Evolutionary conservation across 2,888 invertebrate genomes (phyloP).

Genomic region (Dryomyza anilis): DNA sequence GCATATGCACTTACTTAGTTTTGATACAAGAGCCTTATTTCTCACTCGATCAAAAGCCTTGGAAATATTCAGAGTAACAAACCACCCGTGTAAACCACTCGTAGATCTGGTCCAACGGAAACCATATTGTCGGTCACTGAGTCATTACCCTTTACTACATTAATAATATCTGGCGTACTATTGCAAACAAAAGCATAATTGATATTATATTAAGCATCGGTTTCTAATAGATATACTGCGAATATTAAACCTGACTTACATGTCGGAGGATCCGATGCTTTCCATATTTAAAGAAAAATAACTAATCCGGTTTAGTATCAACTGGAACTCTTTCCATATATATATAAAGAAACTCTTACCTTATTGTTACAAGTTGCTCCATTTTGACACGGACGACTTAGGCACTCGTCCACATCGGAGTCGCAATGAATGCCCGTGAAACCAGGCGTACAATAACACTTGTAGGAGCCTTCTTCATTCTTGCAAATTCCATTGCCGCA

Average conservation of each 20-base stretch:
- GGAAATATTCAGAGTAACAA: too few relatives aligned
- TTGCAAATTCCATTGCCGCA: constrained; percentile 85
- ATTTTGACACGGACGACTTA: constrained; percentile 83
- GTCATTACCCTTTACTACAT: too few relatives aligned
- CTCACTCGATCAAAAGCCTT: too few relatives aligned
- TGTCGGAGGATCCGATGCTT: constrained; percentile 61
- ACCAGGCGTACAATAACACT: constrained; percentile 87
- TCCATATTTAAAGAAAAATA: constrained; percentile 61
- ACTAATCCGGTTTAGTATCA: constrained; percentile 56
- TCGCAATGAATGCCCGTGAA: constrained; percentile 85
- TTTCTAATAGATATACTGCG: neutral
- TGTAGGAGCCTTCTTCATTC: constrained; percentile 76
- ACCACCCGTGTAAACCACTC: too few relatives aligned
- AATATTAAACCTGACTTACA: constrained; percentile 60
- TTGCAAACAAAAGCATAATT: too few relatives aligned
- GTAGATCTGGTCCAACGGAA: too few relatives aligned
- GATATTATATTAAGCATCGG: too few relatives aligned
- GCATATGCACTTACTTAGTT: too few relatives aligned
- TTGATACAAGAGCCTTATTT: too few relatives aligned
- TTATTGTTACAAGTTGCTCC: constrained; percentile 81
- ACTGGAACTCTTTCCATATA: constrained; percentile 29
- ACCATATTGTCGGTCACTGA: too few relatives aligned
- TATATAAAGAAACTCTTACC: constrained; percentile 43
- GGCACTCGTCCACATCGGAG: constrained; percentile 85
- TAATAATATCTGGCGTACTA: too few relatives aligned